Conservation (phyloP, 2,113 vertebrate species). For the Protomyctophum bolini region DNA sequence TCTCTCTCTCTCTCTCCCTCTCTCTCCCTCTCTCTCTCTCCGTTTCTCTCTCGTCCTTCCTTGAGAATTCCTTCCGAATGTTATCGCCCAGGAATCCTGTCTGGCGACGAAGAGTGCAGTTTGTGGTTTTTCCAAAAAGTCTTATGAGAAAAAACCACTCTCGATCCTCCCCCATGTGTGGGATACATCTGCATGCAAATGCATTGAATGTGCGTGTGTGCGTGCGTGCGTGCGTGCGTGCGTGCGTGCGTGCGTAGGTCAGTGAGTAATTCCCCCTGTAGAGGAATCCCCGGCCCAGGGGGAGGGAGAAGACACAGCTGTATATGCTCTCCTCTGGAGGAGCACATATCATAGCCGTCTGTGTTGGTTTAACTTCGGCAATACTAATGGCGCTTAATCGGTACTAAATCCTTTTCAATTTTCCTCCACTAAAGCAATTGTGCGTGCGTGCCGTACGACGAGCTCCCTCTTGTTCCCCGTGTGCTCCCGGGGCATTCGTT, state of each 20-base stretch:
- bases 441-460: not conserved
- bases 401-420: conserved; percentile 6
- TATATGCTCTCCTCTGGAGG: conserved; percentile 41
- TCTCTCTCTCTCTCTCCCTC: not conserved
- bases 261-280: conserved; percentile 58
- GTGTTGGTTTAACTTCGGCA: conserved; percentile 34
- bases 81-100: conserved; percentile 33
- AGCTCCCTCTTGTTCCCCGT: conserved; percentile 21
- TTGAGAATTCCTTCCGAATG: not conserved
- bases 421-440: conserved; percentile 4
- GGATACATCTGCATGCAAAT: conserved; percentile 37
- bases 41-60: not conserved
- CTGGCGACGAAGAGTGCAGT: conserved; percentile 44
- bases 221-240: not conserved
- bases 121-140: conserved; percentile 29
- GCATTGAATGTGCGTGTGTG: conserved; percentile 21
- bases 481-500: conserved; percentile 1
- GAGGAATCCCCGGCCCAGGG: conserved; percentile 41
- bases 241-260: conserved; percentile 45
- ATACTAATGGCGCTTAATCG: conserved; percentile 48
- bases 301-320: conserved; percentile 61
- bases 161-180: conserved; percentile 19
- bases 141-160: conserved; percentile 6
- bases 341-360: conserved; percentile 31
- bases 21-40: not conserved